A percentile compares a stretch with the other conserved stretches of the same genome.
These are phyloP conservation scores for Benitochromis conjunctus DNA, from an alignment of 2,113 vertebrate species.

Conservation along the genomic window DNA sequence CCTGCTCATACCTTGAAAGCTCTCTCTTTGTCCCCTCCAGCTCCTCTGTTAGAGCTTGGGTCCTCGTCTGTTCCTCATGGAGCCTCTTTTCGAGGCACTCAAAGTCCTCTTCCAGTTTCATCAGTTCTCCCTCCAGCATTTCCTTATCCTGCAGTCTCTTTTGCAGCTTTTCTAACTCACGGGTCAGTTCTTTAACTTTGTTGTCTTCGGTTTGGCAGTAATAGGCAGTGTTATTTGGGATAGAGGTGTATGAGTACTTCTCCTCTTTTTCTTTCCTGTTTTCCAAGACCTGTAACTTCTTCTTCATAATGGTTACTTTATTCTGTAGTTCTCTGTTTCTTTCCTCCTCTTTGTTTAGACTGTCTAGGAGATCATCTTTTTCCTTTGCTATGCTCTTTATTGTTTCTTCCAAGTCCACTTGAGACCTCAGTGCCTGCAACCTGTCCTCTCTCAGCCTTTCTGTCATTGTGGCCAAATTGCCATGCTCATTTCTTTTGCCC, in stretches of 20 bases:
- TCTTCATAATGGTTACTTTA: constrained; percentile 84
- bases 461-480: constrained; percentile 81
- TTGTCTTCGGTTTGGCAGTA: constrained; percentile 85
- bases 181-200: constrained; percentile 89
- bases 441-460: constrained; percentile 91
- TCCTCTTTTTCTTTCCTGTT: constrained; percentile 84
- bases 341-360: constrained; percentile 86
- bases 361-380: constrained; percentile 84
- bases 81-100: constrained; percentile 84
- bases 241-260: constrained; percentile 73
- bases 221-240: constrained; percentile 59
- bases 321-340: constrained; percentile 85
- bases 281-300: constrained; percentile 87
- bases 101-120: constrained; percentile 87
- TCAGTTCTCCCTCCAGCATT: constrained; percentile 84
- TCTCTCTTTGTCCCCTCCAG: constrained; percentile 84
- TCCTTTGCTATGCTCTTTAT: constrained; percentile 81
- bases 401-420: constrained; percentile 88
- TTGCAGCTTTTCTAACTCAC: constrained; percentile 87
- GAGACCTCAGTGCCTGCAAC: constrained; percentile 83
- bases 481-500: constrained; percentile 84
- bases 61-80: constrained; percentile 79
- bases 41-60: constrained; percentile 80
- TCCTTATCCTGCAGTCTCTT: constrained; percentile 88
- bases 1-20: constrained; percentile 84